Evolutionary conservation across 2,113 vertebrate species (phyloP), one percentile per base, ranked within the genome.

Genomic region (Ramphastos sulfuratus): DNA sequence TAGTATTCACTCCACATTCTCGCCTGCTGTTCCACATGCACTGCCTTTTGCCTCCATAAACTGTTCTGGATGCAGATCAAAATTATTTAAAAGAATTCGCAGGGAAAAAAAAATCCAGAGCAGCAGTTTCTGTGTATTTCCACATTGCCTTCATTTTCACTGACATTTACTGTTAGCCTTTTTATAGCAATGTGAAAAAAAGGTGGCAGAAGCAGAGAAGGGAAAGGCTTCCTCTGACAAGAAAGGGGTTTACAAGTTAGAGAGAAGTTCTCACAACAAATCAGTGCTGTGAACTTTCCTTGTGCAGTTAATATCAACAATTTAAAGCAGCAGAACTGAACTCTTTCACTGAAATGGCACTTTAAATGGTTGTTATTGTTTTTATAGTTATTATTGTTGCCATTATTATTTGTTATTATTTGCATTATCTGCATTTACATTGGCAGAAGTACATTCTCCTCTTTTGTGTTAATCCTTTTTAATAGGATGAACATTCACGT

Each of bases 81-180:
- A 90, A 95, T 94, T 91, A 91, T 89, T 94, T 90, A 78, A 85
- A 91, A 90, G 77, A 92, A 94, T 95, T 94, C 82, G 69, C 14
- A 33, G 30, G 20, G 2, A 2, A 19, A 60, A 19, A 60, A 63
- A 64, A 11, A 31, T 23, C 17, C 52, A 74, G 69, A 87, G 65
- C 70, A 91, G 91, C 85, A 92, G 58, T 94, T 94, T 93, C 87
- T 72, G 9, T 90, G 59, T 83, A 65, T 85, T 95, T 92, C 79
- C 79, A 89, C 73, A 61, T 65, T 61, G 73, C 58, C 55, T 94
- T 94, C 76, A 78, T 91, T 95, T 94, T 88, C 87, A 76, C 37
- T 90, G 85, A 84, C 85, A 81, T 94, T 94, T 91, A 67, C 74
- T 63, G 73, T 85, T 93, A 86, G 92, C 63, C 87, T 94, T 94